These are phyloP conservation scores for Spinus pinus DNA, from an alignment of 2,797 vertebrate genomes.

Conservation along the genomic window DNA sequence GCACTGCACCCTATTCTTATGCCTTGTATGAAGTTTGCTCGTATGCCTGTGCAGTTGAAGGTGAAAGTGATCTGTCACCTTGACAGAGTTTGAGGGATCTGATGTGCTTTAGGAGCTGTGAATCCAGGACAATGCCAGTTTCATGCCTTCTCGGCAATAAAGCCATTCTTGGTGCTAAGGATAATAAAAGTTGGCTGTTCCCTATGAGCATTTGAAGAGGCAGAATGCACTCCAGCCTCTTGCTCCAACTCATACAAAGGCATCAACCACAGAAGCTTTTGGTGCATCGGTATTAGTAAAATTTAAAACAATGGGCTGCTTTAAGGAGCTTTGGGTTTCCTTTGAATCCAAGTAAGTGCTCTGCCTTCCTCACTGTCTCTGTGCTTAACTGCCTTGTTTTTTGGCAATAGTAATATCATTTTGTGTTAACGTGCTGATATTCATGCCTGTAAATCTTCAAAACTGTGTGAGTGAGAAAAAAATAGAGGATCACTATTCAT, in stretches of 20 bases:
- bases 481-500: constrained; percentile 8
- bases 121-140: background rate
- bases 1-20: background rate
- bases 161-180: background rate
- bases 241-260: background rate
- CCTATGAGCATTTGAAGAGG: background rate
- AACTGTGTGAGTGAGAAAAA: constrained; percentile 35
- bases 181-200: background rate
- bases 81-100: background rate
- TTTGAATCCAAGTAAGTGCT: background rate
- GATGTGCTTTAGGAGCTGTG: background rate
- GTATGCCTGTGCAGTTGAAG: background rate
- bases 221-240: background rate
- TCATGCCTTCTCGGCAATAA: background rate
- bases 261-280: background rate
- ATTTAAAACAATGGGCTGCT: background rate
- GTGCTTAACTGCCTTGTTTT: constrained; percentile 36
- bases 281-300: background rate
- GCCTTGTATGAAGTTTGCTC: background rate
- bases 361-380: background rate
- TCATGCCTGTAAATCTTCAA: constrained; percentile 50
- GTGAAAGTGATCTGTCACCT: background rate
- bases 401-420: constrained; percentile 40
- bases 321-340: background rate
- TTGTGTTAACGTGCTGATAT: constrained; percentile 48